Evolutionary conservation across 2,797 vertebrate species (phyloP), one percentile per base, ranked within the genome.

Genomic region (Silurus lanzhouensis): DNA sequence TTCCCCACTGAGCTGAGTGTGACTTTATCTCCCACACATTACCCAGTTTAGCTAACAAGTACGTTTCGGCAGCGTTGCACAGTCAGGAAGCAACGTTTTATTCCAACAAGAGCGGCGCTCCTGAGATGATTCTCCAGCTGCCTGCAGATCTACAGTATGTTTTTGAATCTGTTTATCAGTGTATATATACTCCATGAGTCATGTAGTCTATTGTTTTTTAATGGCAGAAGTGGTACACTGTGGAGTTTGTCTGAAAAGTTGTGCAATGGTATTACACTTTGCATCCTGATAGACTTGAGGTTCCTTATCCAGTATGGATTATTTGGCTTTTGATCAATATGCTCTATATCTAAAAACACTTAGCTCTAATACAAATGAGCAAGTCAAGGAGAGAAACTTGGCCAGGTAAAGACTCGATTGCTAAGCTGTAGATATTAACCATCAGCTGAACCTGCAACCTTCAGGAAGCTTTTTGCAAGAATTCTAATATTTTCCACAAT

Each of bases 21-120:
- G 95, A 96, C 97, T 95, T 96, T 95, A 96, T 92, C 93, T 84
- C 92, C 94, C 92, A 92, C 93, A 92, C 92, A 93, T 93, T 96
- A 96, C 94, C 96, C 91, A 91, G 94, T 97, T 98, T 97, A 96
- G 95, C 95, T 96, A 93, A 95, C 95, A 95, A 95, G 93, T 94
- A 94, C 93, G 93, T 95, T 95, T 95, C 94, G 94, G 93, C 68
- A 67, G 80, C 31, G 17, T 5, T 31, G 64, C 48, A 48, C 44
- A 38, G 64, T 55, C 25, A 14, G 48, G 46, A 15, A 68, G 64
- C 64, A 2, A 31, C 58, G 4, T 1, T 14, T n/a, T 78, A 78
- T 78, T 78, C 38, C 20, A 78, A 44, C 57, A 61, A 61, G 19
- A 5, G 1, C 17, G 31, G 55, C 5, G 57, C 6, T 60, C 19